Evolutionary conservation across 2,113 vertebrate genomes (phyloP), one percentile per base, ranked within the genome.

Genomic region (Dermatemys mawii): DNA sequence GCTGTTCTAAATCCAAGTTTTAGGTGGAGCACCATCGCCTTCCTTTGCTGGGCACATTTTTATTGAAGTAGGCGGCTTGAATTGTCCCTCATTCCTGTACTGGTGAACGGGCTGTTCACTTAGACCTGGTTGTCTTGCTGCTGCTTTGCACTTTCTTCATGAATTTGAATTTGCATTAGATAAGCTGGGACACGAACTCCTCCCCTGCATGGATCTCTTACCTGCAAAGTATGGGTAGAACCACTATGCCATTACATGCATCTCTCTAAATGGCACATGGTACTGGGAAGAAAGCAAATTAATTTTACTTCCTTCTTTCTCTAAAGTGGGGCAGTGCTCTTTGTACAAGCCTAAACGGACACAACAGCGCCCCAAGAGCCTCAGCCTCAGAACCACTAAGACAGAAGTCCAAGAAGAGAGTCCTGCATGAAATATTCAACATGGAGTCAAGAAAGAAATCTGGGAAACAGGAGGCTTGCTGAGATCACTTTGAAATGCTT

Each of bases 401-500:
- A n/a, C 53, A 5, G 26, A 27, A 67, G n/a, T 53, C 84, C 35
- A 44, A 41, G 21, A 86, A 50, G 92, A 81, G n/a, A 80, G 16
- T 60, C 60, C 63, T 1, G 3, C 1, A 0, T 78, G 54, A 87
- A 90, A 81, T 7, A 29, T 12, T 2, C 10, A 80, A 44, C 14
- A 73, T 3, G 84, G 54, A 89, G 41, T 86, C 91, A 82, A 79
- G 29, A 86, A 48, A 90, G 81, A 90, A 95, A 80, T 80, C 86
- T 86, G 95, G 85, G 88, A 96, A 97, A 96, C 86, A 91, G 92
- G 67, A 94, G 67, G 94, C 88, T 94, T 93, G 96, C 96, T 75
- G 81, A 96, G 94, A 96, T 95, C 90, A 97, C 7, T 92, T 97
- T 95, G 93, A 97, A 97, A 97, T 93, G 96, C 97, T 98, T 97